phyloP scores from a whole-genome alignment of 2,797 vertebrate species.

The Phrynocephalus vlangalii region DNA sequence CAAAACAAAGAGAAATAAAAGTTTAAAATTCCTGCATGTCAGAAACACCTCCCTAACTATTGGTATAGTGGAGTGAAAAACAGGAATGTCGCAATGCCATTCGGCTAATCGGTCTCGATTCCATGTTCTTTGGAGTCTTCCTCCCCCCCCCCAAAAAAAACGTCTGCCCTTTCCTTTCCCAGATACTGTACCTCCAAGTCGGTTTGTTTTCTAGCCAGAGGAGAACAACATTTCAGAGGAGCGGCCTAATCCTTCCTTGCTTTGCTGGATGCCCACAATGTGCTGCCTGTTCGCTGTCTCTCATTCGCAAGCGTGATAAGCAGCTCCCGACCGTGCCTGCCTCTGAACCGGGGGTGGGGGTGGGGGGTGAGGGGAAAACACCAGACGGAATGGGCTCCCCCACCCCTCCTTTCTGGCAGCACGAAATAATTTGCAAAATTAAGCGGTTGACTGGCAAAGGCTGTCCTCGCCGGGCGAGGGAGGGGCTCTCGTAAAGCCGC shows the following conservation, averaged over 20 bases:
- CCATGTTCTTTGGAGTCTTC: too few species aligned
- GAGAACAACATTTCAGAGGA: not conserved
- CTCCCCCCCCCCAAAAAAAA: too few species aligned
- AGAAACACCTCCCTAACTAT: too few species aligned
- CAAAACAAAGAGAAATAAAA: too few species aligned
- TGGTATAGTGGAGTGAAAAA: too few species aligned
- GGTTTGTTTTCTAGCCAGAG: too few species aligned
- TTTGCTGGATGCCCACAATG: constrained; percentile 20
- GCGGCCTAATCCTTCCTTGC: not conserved
- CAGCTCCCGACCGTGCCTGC: constrained; percentile 66
- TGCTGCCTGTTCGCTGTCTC: constrained; percentile 61
- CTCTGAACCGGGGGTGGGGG: constrained; percentile 52
- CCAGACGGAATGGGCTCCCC: constrained; percentile 72
- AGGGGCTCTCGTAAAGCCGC: not conserved
- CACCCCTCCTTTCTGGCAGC: constrained; percentile 69
- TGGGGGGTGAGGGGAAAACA: not conserved
- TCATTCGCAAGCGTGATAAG: constrained; percentile 67
- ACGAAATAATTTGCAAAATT: constrained; percentile 74
- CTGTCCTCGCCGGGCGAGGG: constrained; percentile 52
- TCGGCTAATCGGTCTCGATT: too few species aligned
- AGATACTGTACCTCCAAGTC: too few species aligned
- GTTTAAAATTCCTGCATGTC: too few species aligned
- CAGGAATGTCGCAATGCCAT: too few species aligned
- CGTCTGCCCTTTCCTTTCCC: too few species aligned
- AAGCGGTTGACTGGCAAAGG: constrained; percentile 66